Evolutionary conservation across 2,888 invertebrate genomes (phyloP).

Genomic region (Bembecia ichneumoniformis): DNA sequence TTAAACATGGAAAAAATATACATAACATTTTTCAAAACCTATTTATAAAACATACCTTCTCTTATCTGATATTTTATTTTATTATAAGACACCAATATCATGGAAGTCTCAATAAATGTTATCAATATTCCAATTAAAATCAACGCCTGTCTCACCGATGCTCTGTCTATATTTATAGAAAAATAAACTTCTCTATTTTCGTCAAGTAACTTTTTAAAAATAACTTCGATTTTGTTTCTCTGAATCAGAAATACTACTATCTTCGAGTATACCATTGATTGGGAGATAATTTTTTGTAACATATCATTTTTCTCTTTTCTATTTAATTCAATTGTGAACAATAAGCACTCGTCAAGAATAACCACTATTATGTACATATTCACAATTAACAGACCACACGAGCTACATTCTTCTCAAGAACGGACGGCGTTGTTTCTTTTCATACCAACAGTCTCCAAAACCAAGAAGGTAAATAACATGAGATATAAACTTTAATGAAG

Average conservation of each 20-base stretch:
- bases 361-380: constrained; percentile 23
- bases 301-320: constrained; percentile 31
- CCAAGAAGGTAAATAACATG: constrained; percentile 27
- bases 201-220: constrained; percentile 33
- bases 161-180: constrained; percentile 20
- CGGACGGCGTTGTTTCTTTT: constrained; percentile 10
- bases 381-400: constrained; percentile 21
- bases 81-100: no score
- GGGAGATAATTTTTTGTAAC: constrained; percentile 29
- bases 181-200: constrained; percentile 18
- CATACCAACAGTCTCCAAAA: constrained; percentile 35
- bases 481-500: constrained; percentile 29
- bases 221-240: constrained; percentile 20
- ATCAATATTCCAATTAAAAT: no score
- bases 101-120: no score
- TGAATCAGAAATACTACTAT: constrained; percentile 26
- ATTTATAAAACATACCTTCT: no score
- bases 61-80: no score
- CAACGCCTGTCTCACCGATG: constrained; percentile 22
- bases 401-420: constrained; percentile 17
- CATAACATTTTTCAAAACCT: no score
- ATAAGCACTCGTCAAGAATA: constrained; percentile 24
- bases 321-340: constrained; percentile 28
- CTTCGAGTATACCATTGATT: constrained; percentile 27
- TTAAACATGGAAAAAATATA: no score